A percentile compares a stretch with the other conserved stretches of the same genome.
Evolutionary conservation across 2,888 invertebrate genomes (phyloP).

Genomic region (Chaetoderma sp.): DNA sequence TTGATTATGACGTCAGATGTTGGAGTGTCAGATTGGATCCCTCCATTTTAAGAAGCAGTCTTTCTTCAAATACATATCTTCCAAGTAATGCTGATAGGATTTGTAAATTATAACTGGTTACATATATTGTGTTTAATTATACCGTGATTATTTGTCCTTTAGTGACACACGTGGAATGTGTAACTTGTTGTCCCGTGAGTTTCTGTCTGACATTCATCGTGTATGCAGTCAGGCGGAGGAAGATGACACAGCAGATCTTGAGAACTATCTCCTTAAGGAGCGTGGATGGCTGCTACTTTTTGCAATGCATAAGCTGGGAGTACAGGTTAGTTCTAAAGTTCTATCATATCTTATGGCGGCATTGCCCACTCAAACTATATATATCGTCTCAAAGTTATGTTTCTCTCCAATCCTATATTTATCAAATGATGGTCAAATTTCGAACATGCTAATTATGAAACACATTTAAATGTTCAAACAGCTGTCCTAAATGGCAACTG

Average conservation of each 20-base stretch:
- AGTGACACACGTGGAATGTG: slow-evolving; percentile 46
- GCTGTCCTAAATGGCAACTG: too few species aligned
- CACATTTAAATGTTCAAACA: too few species aligned
- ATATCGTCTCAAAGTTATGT: background rate
- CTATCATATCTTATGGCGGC: background rate
- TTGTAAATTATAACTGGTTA: background rate
- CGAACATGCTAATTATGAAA: too few species aligned
- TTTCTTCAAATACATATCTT: too few species aligned
- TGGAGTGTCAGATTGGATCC: too few species aligned
- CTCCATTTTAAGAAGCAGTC: too few species aligned
- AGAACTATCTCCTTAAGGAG: slow-evolving; percentile 31
- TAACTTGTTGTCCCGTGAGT: slow-evolving; percentile 74
- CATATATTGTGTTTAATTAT: background rate
- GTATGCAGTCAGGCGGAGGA: slow-evolving; percentile 73
- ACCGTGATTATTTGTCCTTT: slow-evolving; percentile 26
- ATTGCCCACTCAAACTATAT: background rate
- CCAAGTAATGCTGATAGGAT: too few species aligned
- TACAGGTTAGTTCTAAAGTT: slow-evolving; percentile 35
- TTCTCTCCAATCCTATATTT: too few species aligned
- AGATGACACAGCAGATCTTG: slow-evolving; percentile 24
- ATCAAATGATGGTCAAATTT: too few species aligned
- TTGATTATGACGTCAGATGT: too few species aligned
- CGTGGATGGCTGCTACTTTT: slow-evolving; percentile 35
- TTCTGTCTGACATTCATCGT: slow-evolving; percentile 78
- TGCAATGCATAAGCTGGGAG: slow-evolving; percentile 36